Conservation (phyloP, 2,888 invertebrate species). For the Synanthedon formicaeformis region DNA sequence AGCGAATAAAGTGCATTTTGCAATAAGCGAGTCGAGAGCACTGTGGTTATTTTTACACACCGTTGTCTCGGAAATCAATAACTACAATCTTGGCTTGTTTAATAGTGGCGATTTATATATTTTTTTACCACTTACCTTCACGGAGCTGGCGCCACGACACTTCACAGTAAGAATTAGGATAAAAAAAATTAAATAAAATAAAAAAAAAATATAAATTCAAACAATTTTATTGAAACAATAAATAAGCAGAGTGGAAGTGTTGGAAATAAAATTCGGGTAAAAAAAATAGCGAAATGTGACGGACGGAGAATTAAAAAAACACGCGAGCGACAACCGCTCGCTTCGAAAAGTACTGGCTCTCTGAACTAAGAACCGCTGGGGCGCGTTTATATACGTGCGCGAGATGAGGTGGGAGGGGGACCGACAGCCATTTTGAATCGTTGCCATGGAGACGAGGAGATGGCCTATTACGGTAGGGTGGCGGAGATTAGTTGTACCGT, state of each 20-base stretch:
- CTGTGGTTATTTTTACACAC: slow-evolving; percentile 32
- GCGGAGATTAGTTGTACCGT: slow-evolving; percentile 63
- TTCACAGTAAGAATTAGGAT: slow-evolving; percentile 27
- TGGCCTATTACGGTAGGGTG: slow-evolving; percentile 69
- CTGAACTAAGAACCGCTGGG: slow-evolving; percentile 34
- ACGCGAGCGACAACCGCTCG: slow-evolving; percentile 27
- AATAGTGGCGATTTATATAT: background rate
- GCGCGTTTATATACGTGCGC: slow-evolving; percentile 48
- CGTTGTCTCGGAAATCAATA: slow-evolving; percentile 39
- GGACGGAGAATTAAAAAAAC: slow-evolving; percentile 27
- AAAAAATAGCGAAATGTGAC: slow-evolving; percentile 16
- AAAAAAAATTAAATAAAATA: slow-evolving; percentile 13
- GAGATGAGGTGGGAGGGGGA: slow-evolving; percentile 31
- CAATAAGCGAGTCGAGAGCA: slow-evolving; percentile 10
- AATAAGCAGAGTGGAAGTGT: slow-evolving; percentile 10
- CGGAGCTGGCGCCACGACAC: slow-evolving; percentile 15
- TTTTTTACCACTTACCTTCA: slow-evolving; percentile 36
- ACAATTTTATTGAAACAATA: slow-evolving; percentile 19
- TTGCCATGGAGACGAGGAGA: slow-evolving; percentile 61
- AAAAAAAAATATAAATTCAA: slow-evolving; percentile 15
- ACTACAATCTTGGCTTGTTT: slow-evolving; percentile 7
- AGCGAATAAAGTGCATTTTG: slow-evolving; percentile 14
- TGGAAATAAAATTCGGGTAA: slow-evolving; percentile 8
- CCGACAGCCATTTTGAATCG: slow-evolving; percentile 59
- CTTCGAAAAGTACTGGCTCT: slow-evolving; percentile 50